Conservation (phyloP, 2,888 invertebrate genomes). For the Amblyjoppa proteus region DNA sequence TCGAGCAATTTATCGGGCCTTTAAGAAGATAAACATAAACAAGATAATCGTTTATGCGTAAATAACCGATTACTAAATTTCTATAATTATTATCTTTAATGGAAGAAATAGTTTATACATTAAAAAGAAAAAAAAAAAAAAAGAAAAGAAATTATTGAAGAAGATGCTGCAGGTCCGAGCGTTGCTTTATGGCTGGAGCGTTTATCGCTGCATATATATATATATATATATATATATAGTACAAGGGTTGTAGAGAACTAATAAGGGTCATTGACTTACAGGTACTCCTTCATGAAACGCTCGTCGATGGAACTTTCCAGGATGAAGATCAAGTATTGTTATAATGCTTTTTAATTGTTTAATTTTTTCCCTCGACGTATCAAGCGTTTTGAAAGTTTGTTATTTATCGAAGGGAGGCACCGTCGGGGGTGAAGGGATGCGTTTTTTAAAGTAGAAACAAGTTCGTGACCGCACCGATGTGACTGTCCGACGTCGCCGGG, state of each 20-base stretch:
- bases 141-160: not conserved
- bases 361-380: not conserved
- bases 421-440: not conserved
- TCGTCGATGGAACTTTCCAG: conserved; percentile 24
- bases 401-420: conserved; percentile 27
- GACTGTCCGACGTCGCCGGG: conserved; percentile 58
- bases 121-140: not conserved
- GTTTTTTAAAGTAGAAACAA: conserved; percentile 43
- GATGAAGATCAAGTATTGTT: conserved; percentile 9
- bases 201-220: not conserved
- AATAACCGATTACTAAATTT: not conserved
- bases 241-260: conserved; percentile 29
- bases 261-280: conserved; percentile 67
- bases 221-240: conserved; percentile 4
- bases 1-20: not conserved
- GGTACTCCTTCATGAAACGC: conserved; percentile 57
- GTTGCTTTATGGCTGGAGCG: not conserved
- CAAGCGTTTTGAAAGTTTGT: conserved; percentile 10
- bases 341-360: conserved; percentile 12
- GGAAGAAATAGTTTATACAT: not conserved
- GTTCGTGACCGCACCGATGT: conserved; percentile 61
- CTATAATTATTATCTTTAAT: not conserved
- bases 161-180: not conserved
- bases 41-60: not conserved
- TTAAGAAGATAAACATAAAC: not conserved